Evolutionary conservation across 2,888 invertebrate genomes (phyloP).

Genomic region (Myopa testacea): DNA sequence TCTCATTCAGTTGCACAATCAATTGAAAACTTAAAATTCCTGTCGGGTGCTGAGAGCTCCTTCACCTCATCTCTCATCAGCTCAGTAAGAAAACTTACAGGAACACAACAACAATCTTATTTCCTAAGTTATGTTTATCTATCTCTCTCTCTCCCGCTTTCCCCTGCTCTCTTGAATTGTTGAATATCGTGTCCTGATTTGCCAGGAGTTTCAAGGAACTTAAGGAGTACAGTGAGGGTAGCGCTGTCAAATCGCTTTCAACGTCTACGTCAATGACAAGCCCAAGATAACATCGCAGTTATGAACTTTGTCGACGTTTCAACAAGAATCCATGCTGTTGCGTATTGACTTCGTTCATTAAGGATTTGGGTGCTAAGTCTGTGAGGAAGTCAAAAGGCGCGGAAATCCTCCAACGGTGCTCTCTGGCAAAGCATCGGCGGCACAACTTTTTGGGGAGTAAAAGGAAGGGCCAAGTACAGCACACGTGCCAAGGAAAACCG

Average conservation of each 20-base stretch:
- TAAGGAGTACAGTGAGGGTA: not conserved
- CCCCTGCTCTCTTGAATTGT: not conserved
- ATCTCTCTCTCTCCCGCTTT: no score
- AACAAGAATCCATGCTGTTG: conserved; percentile 33
- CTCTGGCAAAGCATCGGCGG: not conserved
- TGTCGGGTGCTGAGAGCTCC: conserved; percentile 34
- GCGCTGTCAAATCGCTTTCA: not conserved
- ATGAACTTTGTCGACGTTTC: conserved; percentile 28
- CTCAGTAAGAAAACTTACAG: no score
- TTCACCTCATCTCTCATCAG: not conserved
- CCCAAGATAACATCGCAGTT: conserved; percentile 19
- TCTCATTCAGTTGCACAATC: conserved; percentile 40
- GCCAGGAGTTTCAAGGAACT: conserved; percentile 5
- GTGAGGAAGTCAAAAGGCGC: not conserved
- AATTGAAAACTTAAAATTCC: conserved; percentile 44
- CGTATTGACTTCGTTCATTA: conserved; percentile 30
- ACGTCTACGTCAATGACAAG: conserved; percentile 17
- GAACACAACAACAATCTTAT: no score
- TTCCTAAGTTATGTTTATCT: no score
- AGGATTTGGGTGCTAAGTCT: conserved; percentile 1
- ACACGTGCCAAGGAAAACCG: not conserved
- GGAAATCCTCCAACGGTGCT: not conserved
- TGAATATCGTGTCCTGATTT: conserved; percentile 17
- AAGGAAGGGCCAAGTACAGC: not conserved
- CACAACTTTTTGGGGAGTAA: not conserved